Conservation (phyloP, 1,140 invertebrate species). For the Calephelis nemesis region DNA sequence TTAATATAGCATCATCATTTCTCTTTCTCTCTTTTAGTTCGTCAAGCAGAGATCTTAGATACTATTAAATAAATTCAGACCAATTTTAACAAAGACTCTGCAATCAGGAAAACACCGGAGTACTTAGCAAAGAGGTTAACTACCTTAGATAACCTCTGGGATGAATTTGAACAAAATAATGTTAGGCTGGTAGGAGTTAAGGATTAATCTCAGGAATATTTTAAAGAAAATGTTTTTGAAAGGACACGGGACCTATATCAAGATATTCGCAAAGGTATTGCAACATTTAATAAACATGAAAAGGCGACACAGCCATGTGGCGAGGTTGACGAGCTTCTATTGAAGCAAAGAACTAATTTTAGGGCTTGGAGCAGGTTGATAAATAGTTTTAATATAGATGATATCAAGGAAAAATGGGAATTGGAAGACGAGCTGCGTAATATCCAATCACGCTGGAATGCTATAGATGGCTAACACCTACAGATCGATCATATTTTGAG, state of each 20-base stretch:
- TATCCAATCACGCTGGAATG: conserved; percentile 16
- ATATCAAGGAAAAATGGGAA: conserved; percentile 22
- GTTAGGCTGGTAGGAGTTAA: not conserved
- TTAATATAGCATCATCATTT: conserved; percentile 4
- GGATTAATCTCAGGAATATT: conserved; percentile 22
- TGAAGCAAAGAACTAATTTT: conserved; percentile 19
- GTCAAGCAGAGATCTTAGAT: conserved; percentile 22
- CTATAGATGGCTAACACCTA: conserved; percentile 13
- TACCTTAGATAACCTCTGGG: conserved; percentile 14
- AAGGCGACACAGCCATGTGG: conserved; percentile 11
- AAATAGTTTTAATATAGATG: not conserved
- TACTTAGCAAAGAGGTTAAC: conserved; percentile 14
- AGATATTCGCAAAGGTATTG: not conserved
- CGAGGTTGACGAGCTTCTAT: conserved; percentile 14
- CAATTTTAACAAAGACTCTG: conserved; percentile 24
- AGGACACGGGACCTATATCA: conserved; percentile 2
- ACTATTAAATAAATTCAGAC: conserved; percentile 3
- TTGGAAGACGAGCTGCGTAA: conserved; percentile 21
- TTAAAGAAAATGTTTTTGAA: conserved; percentile 15
- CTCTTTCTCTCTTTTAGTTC: conserved; percentile 16
- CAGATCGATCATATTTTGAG: not conserved
- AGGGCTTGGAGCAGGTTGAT: conserved; percentile 14
- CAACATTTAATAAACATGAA: conserved; percentile 10
- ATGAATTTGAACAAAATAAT: conserved; percentile 22
- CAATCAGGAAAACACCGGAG: conserved; percentile 18